A percentile compares a stretch with the other conserved stretches of the same genome.
phyloP scores from a whole-genome alignment of 2,797 vertebrate species.

The Halcyon chelicuti region DNA sequence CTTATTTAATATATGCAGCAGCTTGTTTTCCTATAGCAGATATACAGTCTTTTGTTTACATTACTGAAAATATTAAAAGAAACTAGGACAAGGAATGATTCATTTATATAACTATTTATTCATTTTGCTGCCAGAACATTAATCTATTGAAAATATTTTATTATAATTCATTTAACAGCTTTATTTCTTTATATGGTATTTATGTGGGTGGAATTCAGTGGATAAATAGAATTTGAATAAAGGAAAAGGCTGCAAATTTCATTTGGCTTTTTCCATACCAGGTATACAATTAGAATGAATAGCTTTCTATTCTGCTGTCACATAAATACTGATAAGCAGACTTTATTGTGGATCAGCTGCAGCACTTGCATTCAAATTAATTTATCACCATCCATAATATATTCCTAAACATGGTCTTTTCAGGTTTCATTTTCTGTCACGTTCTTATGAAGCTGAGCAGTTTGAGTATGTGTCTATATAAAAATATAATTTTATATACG shows the following conservation, averaged over 20 bases:
- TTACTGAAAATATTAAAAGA: constrained; percentile 35
- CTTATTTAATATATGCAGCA: constrained; percentile 26
- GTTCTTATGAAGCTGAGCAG: neutral
- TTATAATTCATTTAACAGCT: constrained; percentile 30
- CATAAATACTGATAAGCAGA: neutral
- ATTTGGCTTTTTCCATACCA: constrained; percentile 19
- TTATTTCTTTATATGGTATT: constrained; percentile 46
- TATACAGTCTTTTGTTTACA: constrained; percentile 32
- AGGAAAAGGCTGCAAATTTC: constrained; percentile 31
- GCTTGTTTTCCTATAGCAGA: constrained; percentile 15
- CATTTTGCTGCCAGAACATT: neutral
- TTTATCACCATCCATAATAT: neutral
- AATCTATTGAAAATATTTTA: constrained; percentile 21
- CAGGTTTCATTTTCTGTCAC: neutral
- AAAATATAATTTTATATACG: neutral
- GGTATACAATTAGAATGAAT: constrained; percentile 22
- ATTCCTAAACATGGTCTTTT: neutral
- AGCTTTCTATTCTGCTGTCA: neutral
- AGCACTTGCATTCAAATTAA: constrained; percentile 1
- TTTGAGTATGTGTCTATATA: neutral
- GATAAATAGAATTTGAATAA: constrained; percentile 28
- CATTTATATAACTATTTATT: constrained; percentile 26
- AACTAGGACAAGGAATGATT: constrained; percentile 39
- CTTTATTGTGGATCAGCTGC: neutral
- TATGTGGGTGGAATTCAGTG: constrained; percentile 23